Evolutionary conservation across 2,113 vertebrate genomes (phyloP).

Genomic region (Naja naja): DNA sequence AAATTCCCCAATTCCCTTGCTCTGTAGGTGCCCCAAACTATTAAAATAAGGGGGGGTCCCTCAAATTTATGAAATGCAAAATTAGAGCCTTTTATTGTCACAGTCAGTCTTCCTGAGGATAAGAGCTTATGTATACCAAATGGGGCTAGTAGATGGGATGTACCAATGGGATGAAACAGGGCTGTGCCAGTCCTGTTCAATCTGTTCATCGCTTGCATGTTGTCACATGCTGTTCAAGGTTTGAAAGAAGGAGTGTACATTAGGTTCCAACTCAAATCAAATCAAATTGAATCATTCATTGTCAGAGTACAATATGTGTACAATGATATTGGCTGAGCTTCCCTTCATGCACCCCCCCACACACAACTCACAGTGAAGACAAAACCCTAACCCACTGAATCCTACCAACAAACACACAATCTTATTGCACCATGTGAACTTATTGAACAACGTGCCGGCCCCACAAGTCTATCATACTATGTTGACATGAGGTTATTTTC

Average conservation of each 20-base stretch:
- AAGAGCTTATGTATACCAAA: neutral
- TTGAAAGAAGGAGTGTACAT: neutral
- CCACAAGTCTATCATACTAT: too few species aligned
- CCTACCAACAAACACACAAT: too few species aligned
- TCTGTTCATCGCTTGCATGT: neutral
- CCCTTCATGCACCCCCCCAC: too few species aligned
- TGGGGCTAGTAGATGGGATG: neutral
- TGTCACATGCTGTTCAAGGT: neutral
- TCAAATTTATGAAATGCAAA: neutral
- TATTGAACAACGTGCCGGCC: too few species aligned
- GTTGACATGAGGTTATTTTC: too few species aligned
- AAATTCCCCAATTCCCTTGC: neutral
- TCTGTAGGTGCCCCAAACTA: neutral
- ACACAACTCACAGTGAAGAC: too few species aligned
- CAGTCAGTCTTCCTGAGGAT: neutral
- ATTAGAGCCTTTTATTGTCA: neutral
- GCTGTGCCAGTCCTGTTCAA: neutral
- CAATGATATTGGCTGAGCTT: too few species aligned
- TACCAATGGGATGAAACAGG: neutral
- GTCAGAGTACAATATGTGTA: too few species aligned
- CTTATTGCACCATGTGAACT: too few species aligned
- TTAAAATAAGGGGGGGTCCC: neutral
- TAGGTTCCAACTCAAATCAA: neutral
- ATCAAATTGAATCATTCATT: too few species aligned
- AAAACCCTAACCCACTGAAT: too few species aligned